Percentiles rank a stretch among this genome's conserved stretches.
Evolutionary conservation across 35 echinoderm and acorn worm genomes (phyloP).

Genomic region (Hemicentrotus pulcherrimus): DNA sequence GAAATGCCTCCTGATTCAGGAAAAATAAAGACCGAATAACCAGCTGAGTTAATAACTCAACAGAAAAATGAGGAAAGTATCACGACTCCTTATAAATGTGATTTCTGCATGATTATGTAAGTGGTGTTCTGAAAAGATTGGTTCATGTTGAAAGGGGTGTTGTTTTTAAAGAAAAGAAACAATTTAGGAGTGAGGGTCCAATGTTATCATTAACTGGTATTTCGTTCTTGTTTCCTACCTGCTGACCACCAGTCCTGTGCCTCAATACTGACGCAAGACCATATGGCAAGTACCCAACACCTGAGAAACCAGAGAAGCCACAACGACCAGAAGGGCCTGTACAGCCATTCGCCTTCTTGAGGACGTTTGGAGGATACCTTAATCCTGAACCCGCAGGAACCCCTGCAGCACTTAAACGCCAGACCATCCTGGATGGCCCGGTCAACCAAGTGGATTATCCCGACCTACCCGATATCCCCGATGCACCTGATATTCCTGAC

Average conservation of each 20-base stretch:
- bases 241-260: neutral
- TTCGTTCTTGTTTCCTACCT: neutral
- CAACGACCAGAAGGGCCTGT: neutral
- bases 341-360: conserved; percentile 4
- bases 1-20: too few species aligned
- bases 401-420: neutral
- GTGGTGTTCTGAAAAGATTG: too few species aligned
- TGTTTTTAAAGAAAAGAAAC: too few species aligned
- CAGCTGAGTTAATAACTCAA: too few species aligned
- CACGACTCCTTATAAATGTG: too few species aligned
- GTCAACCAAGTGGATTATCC: neutral
- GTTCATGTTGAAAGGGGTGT: too few species aligned
- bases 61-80: too few species aligned
- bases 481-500: conserved; percentile 26
- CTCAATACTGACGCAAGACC: neutral
- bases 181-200: too few species aligned
- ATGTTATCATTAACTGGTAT: neutral
- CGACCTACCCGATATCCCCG: neutral
- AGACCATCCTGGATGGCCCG: neutral
- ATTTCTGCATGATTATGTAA: too few species aligned
- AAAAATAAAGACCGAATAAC: too few species aligned
- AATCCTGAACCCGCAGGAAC: neutral
- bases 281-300: neutral
- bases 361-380: neutral
- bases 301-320: neutral